Evolutionary conservation across 92 coral and sea anemone genomes (phyloP).

Genomic region (Epizoanthus fatuus): DNA sequence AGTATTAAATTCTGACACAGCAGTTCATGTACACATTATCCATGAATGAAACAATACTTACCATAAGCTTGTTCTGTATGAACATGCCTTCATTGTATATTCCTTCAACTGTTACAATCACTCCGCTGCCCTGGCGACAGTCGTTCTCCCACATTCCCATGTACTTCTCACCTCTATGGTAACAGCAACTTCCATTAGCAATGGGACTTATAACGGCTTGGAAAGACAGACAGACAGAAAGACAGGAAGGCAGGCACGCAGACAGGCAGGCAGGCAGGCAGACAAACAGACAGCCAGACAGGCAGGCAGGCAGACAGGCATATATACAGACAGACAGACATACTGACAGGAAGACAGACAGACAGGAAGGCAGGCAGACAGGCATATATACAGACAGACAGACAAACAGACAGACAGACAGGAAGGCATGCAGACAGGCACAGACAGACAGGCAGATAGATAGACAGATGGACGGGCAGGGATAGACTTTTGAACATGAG

Average conservation of each 20-base stretch:
- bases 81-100: slow-evolving; percentile 94
- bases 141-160: slow-evolving; percentile 99
- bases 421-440: too few relatives aligned
- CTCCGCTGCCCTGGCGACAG: slow-evolving; percentile 86
- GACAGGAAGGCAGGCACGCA: not conserved
- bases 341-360: too few relatives aligned
- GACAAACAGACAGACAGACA: too few relatives aligned
- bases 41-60: slow-evolving; percentile 36
- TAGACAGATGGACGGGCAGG: too few relatives aligned
- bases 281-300: too few relatives aligned
- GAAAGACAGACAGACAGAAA: not conserved
- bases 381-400: too few relatives aligned
- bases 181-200: not conserved
- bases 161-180: slow-evolving; percentile 97
- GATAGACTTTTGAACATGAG: too few relatives aligned
- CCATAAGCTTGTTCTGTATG: slow-evolving; percentile 83
- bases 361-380: too few relatives aligned
- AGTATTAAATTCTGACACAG: not conserved
- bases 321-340: too few relatives aligned
- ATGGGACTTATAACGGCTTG: not conserved
- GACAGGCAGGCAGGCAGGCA: too few relatives aligned
- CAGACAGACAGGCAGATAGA: not conserved
- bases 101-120: slow-evolving; percentile 95
- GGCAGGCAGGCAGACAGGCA: not conserved
- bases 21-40: not conserved